Evolutionary conservation across 2,797 vertebrate genomes (phyloP).

Genomic region (Hozukius guyotensis): DNA sequence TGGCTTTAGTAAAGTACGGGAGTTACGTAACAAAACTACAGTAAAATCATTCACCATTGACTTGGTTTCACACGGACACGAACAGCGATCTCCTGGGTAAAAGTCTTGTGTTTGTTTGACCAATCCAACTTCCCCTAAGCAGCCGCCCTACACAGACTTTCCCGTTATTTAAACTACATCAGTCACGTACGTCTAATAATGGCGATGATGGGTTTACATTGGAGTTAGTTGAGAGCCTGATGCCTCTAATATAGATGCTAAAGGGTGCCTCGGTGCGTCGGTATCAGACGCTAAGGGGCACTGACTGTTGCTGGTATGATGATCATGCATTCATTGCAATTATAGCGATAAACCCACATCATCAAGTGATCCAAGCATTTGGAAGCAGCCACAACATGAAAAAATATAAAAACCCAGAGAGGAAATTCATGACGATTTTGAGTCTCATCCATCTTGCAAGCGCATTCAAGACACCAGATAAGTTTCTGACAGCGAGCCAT

Average conservation of each 20-base stretch:
- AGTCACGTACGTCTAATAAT: fast-evolving
- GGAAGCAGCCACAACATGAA: neutral
- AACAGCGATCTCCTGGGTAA: no score
- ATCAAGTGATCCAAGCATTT: neutral
- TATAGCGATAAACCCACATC: neutral
- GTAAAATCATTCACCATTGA: neutral
- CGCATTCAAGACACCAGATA: conserved; percentile 3
- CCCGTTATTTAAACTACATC: fast-evolving
- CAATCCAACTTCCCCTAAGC: fast-evolving
- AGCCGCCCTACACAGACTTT: no score
- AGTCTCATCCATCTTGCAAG: conserved; percentile 11
- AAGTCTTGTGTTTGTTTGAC: no score
- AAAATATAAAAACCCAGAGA: neutral
- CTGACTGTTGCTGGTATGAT: neutral
- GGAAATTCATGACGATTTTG: neutral
- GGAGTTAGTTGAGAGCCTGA: fast-evolving
- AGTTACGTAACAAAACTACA: neutral
- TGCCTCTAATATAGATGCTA: fast-evolving
- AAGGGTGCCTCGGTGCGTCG: neutral
- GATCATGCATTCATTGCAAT: neutral
- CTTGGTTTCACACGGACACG: neutral
- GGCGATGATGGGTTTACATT: no score
- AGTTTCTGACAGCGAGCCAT: conserved; percentile 3
- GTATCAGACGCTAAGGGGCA: no score
- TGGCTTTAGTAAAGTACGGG: neutral